Conservation (phyloP, 2,797 vertebrate species). For the Perodicticus potto region DNA sequence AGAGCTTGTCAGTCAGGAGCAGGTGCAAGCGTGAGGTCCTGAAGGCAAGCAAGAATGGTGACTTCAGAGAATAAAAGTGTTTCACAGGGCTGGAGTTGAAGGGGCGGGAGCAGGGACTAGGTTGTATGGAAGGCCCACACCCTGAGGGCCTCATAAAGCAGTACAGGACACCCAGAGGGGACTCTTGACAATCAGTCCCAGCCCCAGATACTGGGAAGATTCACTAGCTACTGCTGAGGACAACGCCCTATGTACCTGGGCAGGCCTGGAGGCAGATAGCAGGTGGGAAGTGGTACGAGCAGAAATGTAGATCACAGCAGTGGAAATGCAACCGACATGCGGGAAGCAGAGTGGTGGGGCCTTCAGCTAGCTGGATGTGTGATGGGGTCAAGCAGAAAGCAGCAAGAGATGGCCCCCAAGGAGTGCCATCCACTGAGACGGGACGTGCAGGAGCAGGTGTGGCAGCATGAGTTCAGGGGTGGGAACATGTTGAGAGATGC, state of each 20-base stretch:
- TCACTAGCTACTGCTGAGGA: background rate
- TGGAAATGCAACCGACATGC: accelerated
- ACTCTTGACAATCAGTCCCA: background rate
- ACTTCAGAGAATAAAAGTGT: background rate
- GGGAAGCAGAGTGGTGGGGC: accelerated
- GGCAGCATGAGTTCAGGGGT: background rate
- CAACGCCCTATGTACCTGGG: accelerated
- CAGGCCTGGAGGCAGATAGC: background rate
- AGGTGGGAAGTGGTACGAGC: accelerated
- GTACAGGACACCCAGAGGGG: too few relatives aligned
- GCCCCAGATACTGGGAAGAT: background rate
- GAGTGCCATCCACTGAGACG: accelerated
- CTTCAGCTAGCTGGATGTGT: accelerated
- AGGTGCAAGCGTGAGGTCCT: background rate
- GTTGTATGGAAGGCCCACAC: too few relatives aligned
- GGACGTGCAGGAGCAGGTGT: background rate
- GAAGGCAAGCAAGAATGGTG: background rate
- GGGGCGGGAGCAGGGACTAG: background rate
- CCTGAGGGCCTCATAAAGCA: background rate
- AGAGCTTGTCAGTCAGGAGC: background rate
- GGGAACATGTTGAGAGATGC: accelerated
- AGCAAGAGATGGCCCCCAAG: background rate
- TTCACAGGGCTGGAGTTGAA: background rate
- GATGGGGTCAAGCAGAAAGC: accelerated
- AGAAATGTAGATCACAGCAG: too few relatives aligned